These are phyloP conservation scores for Vultur gryphus DNA, from an alignment of 2,797 vertebrate species.

Conservation along the genomic window DNA sequence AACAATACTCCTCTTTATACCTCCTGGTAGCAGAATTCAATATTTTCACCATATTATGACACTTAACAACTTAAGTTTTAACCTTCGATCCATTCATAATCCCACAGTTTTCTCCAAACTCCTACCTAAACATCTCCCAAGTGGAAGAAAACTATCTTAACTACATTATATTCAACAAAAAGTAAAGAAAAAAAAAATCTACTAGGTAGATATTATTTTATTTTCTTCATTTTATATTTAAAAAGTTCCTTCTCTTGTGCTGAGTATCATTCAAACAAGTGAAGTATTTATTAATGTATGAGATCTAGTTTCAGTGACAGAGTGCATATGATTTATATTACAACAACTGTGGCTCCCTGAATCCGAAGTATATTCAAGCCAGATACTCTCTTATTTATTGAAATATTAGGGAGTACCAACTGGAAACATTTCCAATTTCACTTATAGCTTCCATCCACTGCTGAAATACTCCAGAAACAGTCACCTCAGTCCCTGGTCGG, in stretches of 20 bases:
- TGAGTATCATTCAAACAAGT: neutral
- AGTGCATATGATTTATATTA: neutral
- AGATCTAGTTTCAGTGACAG: neutral
- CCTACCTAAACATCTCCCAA: neutral
- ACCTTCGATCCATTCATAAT: neutral
- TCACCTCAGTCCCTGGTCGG: neutral
- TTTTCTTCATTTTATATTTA: neutral
- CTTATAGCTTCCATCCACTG: neutral
- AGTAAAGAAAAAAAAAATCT: neutral
- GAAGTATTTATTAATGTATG: neutral
- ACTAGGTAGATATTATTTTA: neutral
- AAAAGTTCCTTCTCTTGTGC: neutral
- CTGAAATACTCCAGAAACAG: neutral
- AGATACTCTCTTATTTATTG: neutral
- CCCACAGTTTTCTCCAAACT: neutral
- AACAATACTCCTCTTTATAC: neutral
- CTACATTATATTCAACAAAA: neutral
- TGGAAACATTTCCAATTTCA: neutral
- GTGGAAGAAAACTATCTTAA: neutral
- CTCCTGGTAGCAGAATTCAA: neutral
- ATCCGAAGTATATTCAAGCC: neutral
- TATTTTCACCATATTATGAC: neutral
- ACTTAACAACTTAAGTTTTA: neutral
- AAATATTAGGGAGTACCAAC: neutral
- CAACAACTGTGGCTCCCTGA: neutral